Base-by-base conservation (phyloP, 2,888 invertebrate genomes). In the Acleris laterana region DNA sequence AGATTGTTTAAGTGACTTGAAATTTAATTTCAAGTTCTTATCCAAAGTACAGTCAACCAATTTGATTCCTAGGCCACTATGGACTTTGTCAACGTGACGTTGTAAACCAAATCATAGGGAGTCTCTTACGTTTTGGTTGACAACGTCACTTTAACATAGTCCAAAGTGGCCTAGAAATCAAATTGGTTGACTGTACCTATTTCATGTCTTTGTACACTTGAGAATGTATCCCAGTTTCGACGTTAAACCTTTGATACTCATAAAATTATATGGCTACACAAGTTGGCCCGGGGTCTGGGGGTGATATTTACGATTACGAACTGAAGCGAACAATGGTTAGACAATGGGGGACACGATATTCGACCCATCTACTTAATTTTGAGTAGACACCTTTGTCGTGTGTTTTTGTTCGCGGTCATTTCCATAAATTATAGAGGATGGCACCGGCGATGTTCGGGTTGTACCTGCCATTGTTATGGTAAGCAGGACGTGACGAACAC, bases 381-480 rank as follows among this genome's bases (percentile, higher is more conserved):
- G 85, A 87, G 89, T 91, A 90, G 89, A 91, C 91, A 93, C 92
- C 90, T 89, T 90, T 90, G 92, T 92, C 85, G 81, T 82, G 81
- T 81, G 88, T 90, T 90, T 90, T 91, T 91, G 91, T 91, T 87
- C 81, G 86, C 84, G 87, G 89, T 84, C 84, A 90, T 92, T 90
- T 90, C 89, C 92, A 93, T 93, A 93, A 91, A 92, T 91, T 92
- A 90, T 79, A 82, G 82, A 84, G 86, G 88, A 87, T 81, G 84
- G 83, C 77, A 78, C 78, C 78, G 80, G 69, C 72, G 68, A 66
- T 73, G 76, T 73, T 71, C 64, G 68, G 77, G 77, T 75, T 76
- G 82, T 91, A 90, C 89, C 91, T 89, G 90, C 90, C 73, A 90
- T 92, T 92, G 92, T 91, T 85, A 92, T 91, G 90, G 82, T 84